A percentile compares a stretch with the other conserved stretches of the same genome.
These are phyloP conservation scores for Anhinga anhinga DNA, from an alignment of 2,113 vertebrate genomes.

Conservation along the genomic window DNA sequence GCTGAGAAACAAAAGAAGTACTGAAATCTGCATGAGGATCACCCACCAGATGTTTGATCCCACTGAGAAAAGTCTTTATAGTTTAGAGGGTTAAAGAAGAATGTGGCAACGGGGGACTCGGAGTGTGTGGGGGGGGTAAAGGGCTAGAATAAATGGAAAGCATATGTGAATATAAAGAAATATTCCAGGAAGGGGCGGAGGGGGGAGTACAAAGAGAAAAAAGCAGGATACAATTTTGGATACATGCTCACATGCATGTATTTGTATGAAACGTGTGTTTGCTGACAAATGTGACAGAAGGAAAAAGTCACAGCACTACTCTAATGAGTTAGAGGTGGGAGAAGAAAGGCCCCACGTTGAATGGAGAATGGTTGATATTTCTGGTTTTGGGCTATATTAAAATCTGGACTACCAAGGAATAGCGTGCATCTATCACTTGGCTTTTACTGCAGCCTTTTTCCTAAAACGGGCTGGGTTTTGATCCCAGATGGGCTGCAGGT, in stretches of 20 bases:
- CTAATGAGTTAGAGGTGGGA: background rate
- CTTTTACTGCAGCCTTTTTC: background rate
- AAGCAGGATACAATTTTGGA: background rate
- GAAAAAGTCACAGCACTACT: background rate
- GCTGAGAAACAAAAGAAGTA: background rate
- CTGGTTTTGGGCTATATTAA: background rate
- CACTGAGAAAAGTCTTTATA: background rate
- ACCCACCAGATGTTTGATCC: slow-evolving; percentile 16
- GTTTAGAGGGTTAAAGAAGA: slow-evolving; percentile 17
- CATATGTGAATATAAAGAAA: background rate
- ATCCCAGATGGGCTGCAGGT: background rate
- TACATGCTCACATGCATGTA: background rate
- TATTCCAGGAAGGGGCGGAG: background rate
- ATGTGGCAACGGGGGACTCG: background rate
- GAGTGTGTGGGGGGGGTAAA: background rate
- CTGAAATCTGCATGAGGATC: background rate
- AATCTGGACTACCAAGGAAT: background rate
- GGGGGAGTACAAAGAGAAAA: background rate
- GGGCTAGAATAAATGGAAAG: slow-evolving; percentile 26
- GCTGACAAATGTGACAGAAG: background rate
- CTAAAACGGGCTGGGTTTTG: background rate
- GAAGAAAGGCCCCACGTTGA: background rate
- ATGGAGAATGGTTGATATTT: background rate
- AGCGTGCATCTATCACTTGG: rapidly evolving
- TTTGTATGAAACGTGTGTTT: background rate